Conservation (phyloP, 2,797 vertebrate species). For the Falco cherrug region DNA sequence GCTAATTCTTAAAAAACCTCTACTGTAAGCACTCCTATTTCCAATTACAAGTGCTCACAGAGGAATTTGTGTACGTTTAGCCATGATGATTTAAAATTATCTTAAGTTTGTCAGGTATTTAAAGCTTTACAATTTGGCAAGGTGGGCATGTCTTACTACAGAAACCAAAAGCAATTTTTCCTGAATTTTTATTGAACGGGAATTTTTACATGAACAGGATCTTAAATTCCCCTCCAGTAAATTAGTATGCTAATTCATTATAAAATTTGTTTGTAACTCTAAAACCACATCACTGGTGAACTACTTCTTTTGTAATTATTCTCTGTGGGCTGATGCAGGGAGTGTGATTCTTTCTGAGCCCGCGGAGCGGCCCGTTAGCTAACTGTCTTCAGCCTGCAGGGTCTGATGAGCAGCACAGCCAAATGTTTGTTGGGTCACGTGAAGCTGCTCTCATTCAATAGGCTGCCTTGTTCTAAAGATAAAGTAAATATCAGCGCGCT, state of each 20-base stretch:
- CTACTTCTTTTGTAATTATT: background rate
- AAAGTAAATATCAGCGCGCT: constrained; percentile 54
- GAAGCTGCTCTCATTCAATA: background rate
- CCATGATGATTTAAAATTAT: background rate
- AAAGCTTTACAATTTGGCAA: background rate
- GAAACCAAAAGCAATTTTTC: background rate
- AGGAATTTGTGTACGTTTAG: background rate
- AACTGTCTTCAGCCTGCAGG: background rate
- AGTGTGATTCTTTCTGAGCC: background rate
- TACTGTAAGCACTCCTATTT: background rate
- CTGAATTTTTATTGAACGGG: background rate
- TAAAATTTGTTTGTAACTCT: background rate
- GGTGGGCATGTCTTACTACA: background rate
- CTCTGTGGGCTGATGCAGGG: background rate
- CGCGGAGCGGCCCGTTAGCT: background rate
- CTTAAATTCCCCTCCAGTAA: background rate
- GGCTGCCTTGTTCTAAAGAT: background rate
- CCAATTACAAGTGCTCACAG: background rate
- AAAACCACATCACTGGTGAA: background rate
- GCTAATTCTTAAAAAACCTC: background rate
- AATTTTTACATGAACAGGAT: background rate
- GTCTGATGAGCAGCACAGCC: background rate
- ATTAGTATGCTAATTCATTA: background rate
- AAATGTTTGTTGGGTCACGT: background rate
- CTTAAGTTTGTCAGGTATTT: background rate